phyloP scores from a whole-genome alignment of 2,888 invertebrate genomes.

The Hoplodrina ambigua region DNA sequence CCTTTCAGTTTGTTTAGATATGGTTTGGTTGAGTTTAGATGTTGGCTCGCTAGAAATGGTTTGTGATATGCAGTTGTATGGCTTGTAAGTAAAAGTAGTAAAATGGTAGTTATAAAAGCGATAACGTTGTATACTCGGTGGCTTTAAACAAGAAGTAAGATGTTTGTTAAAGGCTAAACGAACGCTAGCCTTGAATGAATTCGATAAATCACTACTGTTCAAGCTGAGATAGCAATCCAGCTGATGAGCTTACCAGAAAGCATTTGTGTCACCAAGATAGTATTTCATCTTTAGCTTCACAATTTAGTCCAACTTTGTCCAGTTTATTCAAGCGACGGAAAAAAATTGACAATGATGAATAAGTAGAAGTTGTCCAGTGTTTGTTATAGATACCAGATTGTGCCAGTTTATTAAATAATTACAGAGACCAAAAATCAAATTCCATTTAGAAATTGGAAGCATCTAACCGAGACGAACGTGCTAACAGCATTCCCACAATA shows the following conservation, averaged over 20 bases:
- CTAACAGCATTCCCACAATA: slow-evolving; percentile 10
- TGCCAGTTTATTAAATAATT: background rate
- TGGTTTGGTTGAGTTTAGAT: slow-evolving; percentile 52
- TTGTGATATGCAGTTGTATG: slow-evolving; percentile 41
- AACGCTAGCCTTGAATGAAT: background rate
- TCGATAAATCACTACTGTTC: background rate
- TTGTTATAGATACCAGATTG: slow-evolving; percentile 6
- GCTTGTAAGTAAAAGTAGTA: slow-evolving; percentile 22
- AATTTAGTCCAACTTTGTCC: background rate
- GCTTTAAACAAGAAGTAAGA: background rate
- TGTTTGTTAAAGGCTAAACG: background rate
- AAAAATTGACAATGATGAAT: slow-evolving; percentile 4
- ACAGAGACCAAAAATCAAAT: slow-evolving; percentile 3
- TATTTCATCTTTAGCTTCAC: background rate
- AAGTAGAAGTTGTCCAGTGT: background rate
- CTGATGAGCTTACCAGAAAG: background rate
- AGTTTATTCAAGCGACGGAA: background rate
- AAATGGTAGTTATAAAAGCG: slow-evolving; percentile 27
- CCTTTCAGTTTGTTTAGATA: slow-evolving; percentile 57
- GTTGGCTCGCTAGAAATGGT: slow-evolving; percentile 55
- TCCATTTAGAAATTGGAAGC: slow-evolving; percentile 2
- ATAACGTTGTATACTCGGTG: slow-evolving; percentile 14
- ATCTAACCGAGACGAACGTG: background rate
- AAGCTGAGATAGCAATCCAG: background rate
- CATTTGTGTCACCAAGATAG: too few relatives aligned